Evolutionary conservation across 2,113 vertebrate species (phyloP).

Genomic region (Carlito syrichta): DNA sequence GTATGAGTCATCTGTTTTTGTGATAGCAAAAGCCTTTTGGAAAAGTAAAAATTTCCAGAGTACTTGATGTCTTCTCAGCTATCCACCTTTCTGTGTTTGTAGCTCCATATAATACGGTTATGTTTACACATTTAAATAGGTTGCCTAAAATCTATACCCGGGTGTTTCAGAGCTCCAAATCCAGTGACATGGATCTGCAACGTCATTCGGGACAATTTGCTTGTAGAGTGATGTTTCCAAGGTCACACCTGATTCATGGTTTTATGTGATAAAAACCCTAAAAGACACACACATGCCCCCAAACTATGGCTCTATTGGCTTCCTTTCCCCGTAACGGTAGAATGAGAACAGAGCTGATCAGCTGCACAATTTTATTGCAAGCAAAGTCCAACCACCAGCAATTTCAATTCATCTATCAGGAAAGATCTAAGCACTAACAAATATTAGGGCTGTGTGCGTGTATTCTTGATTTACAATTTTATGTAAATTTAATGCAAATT

Average conservation of each 20-base stretch:
- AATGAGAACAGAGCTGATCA: slow-evolving; percentile 47
- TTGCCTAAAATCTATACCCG: not conserved
- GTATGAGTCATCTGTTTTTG: slow-evolving; percentile 18
- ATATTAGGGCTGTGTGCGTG: slow-evolving; percentile 64
- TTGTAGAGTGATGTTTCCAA: slow-evolving; percentile 8
- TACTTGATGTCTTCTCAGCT: not conserved
- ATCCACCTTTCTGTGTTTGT: not conserved
- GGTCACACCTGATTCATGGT: slow-evolving; percentile 28
- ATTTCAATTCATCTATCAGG: slow-evolving; percentile 67
- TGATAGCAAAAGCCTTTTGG: not conserved
- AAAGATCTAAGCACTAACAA: slow-evolving; percentile 73
- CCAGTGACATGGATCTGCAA: not conserved
- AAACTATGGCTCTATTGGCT: slow-evolving; percentile 9
- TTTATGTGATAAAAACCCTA: not conserved
- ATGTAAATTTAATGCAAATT: slow-evolving; percentile 73
- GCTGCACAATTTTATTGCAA: slow-evolving; percentile 62
- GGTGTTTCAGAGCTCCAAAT: not conserved
- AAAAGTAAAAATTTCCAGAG: not conserved
- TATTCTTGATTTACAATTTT: slow-evolving; percentile 77
- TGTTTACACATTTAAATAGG: not conserved
- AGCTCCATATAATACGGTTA: not conserved
- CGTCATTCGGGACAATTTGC: not conserved
- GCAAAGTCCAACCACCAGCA: slow-evolving; percentile 40
- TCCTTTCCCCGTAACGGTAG: not conserved
- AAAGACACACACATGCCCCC: not conserved